These are phyloP conservation scores for Acanthosoma haemorrhoidale DNA, from an alignment of 2,888 invertebrate species.

Conservation along the genomic window DNA sequence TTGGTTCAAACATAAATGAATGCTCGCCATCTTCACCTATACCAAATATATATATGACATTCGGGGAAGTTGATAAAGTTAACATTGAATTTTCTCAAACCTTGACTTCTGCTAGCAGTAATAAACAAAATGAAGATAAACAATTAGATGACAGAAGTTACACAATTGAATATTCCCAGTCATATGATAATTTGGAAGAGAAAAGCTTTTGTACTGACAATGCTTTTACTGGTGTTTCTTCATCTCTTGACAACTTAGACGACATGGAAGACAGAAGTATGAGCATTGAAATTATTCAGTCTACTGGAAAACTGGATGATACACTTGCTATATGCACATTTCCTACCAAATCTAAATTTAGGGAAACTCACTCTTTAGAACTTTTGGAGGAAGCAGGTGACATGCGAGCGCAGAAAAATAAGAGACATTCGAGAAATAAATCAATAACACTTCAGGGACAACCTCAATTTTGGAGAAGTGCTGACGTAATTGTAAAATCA, in stretches of 20 bases:
- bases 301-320: slow-evolving; percentile 36
- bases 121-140: slow-evolving; percentile 2
- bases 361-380: slow-evolving; percentile 42
- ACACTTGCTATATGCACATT: slow-evolving; percentile 35
- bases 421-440: slow-evolving; percentile 42
- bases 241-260: slow-evolving; percentile 37
- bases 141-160: slow-evolving; percentile 27
- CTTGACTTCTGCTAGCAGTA: neutral
- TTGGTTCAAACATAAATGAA: slow-evolving; percentile 22
- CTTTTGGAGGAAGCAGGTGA: slow-evolving; percentile 39
- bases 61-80: slow-evolving; percentile 18
- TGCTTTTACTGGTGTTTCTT: slow-evolving; percentile 34
- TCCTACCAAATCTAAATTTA: slow-evolving; percentile 35
- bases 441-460: slow-evolving; percentile 41
- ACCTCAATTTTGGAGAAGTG: slow-evolving; percentile 40
- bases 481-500: slow-evolving; percentile 37
- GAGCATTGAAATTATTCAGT: slow-evolving; percentile 38
- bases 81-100: neutral
- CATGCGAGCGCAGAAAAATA: slow-evolving; percentile 34
- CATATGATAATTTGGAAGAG: slow-evolving; percentile 39
- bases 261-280: slow-evolving; percentile 35
- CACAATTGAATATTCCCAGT: slow-evolving; percentile 38
- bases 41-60: slow-evolving; percentile 21
- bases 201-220: slow-evolving; percentile 33
- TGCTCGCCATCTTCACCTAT: slow-evolving; percentile 13